Evolutionary conservation across 92 coral and sea anemone species (phyloP).

Genomic region (Ricordea florida): DNA sequence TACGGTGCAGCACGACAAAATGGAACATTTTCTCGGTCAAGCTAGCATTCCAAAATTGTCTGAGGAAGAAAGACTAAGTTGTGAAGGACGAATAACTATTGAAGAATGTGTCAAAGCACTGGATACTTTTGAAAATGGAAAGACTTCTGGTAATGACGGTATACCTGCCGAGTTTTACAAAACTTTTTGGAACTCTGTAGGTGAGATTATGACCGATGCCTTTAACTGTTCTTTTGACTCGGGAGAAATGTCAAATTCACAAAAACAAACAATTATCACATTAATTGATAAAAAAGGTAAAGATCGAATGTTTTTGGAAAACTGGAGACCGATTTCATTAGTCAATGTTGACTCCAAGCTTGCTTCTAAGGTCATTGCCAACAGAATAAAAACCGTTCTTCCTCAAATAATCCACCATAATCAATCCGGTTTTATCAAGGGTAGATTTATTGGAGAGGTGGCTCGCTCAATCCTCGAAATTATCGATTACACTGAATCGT

Average conservation of each 20-base stretch:
- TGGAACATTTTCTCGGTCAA: neutral
- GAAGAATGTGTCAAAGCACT: slow-evolving; percentile 4
- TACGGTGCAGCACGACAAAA: neutral
- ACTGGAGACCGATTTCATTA: slow-evolving; percentile 20
- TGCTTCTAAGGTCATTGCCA: slow-evolving; percentile 12
- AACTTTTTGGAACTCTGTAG: slow-evolving; percentile 12
- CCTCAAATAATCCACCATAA: slow-evolving; percentile 6
- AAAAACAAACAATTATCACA: slow-evolving; percentile 25
- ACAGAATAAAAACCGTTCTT: neutral
- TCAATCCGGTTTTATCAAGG: neutral
- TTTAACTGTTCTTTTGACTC: slow-evolving; percentile 7
- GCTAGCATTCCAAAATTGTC: neutral
- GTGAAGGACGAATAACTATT: slow-evolving; percentile 8
- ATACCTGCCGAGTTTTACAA: slow-evolving; percentile 12
- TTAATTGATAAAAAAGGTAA: slow-evolving; percentile 1
- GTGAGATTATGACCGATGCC: slow-evolving; percentile 1
- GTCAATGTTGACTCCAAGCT: slow-evolving; percentile 13
- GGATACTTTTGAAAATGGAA: neutral
- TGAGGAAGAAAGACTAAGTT: neutral
- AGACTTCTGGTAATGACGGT: slow-evolving; percentile 1
- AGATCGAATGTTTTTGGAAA: slow-evolving; percentile 18
- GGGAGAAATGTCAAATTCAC: slow-evolving; percentile 25
- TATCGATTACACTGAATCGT: neutral
- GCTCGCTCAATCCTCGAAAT: neutral
- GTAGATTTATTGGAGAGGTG: neutral